Evolutionary conservation across 2,797 vertebrate genomes (phyloP), one percentile per base, ranked within the genome.

Genomic region (Luscinia luscinia): DNA sequence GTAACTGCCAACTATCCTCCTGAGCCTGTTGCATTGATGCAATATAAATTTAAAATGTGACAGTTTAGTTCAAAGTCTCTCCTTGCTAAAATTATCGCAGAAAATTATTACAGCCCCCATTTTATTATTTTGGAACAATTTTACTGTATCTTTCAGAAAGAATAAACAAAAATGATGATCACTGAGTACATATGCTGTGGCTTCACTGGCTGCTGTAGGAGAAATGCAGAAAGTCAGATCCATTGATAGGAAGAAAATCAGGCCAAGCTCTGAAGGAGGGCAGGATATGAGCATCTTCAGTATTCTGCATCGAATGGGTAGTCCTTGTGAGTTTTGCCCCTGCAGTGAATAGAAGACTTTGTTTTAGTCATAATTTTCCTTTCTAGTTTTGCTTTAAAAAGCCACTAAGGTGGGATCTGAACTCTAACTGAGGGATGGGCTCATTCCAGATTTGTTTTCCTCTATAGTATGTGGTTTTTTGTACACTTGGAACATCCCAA

Each of bases 301-400:
- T 94, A 83, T 90, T 94, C 95, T 51, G 83, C 55, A 86, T 82
- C 84, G 78, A 93, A 96, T 0, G 80, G 87, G 57, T 90, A 92
- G 28, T 89, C 79, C 64, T 83, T 96, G 59, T 75, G 78, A 76
- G 48, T 91, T 74, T 73, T 75, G 40, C 80, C 74, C 48, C 88
- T 83, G 22, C 38, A 90, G 22, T 72, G n/a, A 92, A 89, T 6
- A 88, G 78, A 77, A 64, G 10, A 34, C 9, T 61, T 79, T 0
- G 3, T 61, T 77, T 90, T 48, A 86, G 23, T 21, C 9, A 34
- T 27, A 23, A 26, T 51, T 24, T 54, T 41, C 34, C 27, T 69
- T 54, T 69, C 16, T 62, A 18, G 8, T 48, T 16, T 38, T 80
- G 18, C 16, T 74, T 55, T 45, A 52, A 78, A 70, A 58, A 57